Base-by-base conservation (phyloP, 1,140 invertebrate species). In the Aphelinus atriplicis region DNA sequence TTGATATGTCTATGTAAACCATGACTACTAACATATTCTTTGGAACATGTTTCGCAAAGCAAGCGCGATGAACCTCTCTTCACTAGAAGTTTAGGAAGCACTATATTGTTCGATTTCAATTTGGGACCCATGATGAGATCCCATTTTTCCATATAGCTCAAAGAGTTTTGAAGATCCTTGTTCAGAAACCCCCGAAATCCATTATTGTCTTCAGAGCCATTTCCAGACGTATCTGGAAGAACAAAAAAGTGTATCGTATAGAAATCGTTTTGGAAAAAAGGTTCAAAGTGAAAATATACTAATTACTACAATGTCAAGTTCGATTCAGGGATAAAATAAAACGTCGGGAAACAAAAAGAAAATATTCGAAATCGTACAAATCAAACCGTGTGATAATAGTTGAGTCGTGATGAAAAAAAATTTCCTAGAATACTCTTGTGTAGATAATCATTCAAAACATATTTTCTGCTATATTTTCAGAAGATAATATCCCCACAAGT, bases 1-100 rank as follows among this genome's bases (percentile, higher is more conserved):
- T 87, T 87, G 60, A 87, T 73, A 80, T 90, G 89, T 51, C 81
- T 83, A 3, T 78, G 81, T 7, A 87, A 64, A 77, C 86, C 87
- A 45, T 80, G 80, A 60, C 82, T 83, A 55, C 82, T 80, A 43
- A 82, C 80, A 71, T 86, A 88, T 67, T 83, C 83, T 78, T 83
- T 81, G 9, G 80, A 81, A 70, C 88, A 90, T 60, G 85, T 83
- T 1, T 81, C 81, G 73, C 89, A 90, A 45, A 61, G 64, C 55
- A 77, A 88, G 3, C 46, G 58, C 3, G 47, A 7, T 47, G 55
- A 4, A 26, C 57, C 67, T 67, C 61, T 63, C 56, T 79, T 80
- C 7, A 60, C 2, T 26, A 26, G 48, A 64, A 56, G 6, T 56
- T 7, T 26, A 26, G 26, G 26, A 50, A 56, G 1, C 1, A 66